phyloP scores from a whole-genome alignment of 1,140 invertebrate genomes.

The Heliconius hermathena region DNA sequence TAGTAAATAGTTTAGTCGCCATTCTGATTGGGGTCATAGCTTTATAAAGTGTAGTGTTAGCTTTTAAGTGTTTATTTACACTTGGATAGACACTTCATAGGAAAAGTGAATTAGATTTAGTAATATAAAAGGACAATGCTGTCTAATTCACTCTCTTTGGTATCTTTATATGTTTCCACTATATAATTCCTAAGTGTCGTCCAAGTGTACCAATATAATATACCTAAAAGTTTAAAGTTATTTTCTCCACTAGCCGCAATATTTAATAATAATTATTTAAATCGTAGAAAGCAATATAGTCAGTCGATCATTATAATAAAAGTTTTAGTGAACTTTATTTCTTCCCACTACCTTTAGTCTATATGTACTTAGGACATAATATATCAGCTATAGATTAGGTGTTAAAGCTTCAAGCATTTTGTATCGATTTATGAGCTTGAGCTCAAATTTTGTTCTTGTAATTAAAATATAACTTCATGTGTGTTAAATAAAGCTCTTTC shows the following conservation, averaged over 20 bases:
- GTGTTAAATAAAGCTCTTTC: neutral
- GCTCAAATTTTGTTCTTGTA: conserved; percentile 22
- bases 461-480: conserved; percentile 6
- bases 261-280: conserved; percentile 26
- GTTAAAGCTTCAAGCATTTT: conserved; percentile 31
- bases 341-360: conserved; percentile 16
- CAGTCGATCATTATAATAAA: conserved; percentile 20
- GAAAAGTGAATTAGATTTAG: neutral
- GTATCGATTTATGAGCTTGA: conserved; percentile 35
- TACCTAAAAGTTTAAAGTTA: conserved; percentile 13
- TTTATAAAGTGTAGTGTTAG: conserved; percentile 76
- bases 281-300: conserved; percentile 32
- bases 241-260: conserved; percentile 28
- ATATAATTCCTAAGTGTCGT: conserved; percentile 7
- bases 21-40: conserved; percentile 80
- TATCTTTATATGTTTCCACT: neutral
- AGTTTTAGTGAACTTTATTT: conserved; percentile 23
- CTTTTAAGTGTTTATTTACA: conserved; percentile 21
- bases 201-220: conserved; percentile 11
- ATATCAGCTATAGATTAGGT: conserved; percentile 19
- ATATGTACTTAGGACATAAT: conserved; percentile 12
- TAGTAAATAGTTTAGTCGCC: conserved; percentile 54
- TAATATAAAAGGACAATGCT: neutral
- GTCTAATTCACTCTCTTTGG: neutral
- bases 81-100: conserved; percentile 15